phyloP scores from a whole-genome alignment of 2,888 invertebrate genomes.

The Papilio protenor region DNA sequence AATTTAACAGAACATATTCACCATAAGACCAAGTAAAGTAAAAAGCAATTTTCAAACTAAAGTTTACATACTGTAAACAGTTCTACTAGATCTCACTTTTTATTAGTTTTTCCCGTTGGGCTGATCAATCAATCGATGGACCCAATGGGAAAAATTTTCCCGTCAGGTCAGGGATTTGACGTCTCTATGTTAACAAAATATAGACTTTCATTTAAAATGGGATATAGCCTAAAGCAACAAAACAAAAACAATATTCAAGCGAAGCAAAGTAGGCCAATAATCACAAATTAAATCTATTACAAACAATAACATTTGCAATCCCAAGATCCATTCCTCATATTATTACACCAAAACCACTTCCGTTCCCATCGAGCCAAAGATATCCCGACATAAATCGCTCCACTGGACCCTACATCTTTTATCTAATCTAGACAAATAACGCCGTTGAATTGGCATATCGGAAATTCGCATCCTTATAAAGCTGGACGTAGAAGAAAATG shows the following conservation, averaged over 20 bases:
- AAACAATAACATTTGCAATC: slow-evolving; percentile 3
- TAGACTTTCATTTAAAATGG: background rate
- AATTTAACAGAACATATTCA: background rate
- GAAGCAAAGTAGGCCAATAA: background rate
- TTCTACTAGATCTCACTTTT: too few relatives aligned
- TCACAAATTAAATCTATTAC: background rate
- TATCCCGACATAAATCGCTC: slow-evolving; percentile 34
- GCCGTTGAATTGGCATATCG: slow-evolving; percentile 63
- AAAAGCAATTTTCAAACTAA: too few relatives aligned
- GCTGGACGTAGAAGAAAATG: background rate
- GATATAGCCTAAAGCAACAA: background rate
- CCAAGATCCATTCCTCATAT: slow-evolving; percentile 8
- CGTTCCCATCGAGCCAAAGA: slow-evolving; percentile 35
- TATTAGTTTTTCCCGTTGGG: too few relatives aligned
- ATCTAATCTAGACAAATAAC: slow-evolving; percentile 76
- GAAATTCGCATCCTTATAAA: slow-evolving; percentile 53
- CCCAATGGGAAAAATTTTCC: background rate
- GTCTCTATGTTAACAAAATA: background rate
- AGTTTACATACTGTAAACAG: too few relatives aligned
- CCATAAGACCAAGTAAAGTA: background rate
- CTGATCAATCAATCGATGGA: too few relatives aligned
- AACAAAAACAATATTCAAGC: background rate
- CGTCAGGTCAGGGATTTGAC: background rate
- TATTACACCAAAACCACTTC: slow-evolving; percentile 30
- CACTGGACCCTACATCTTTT: slow-evolving; percentile 54